Evolutionary conservation across 2,113 vertebrate species (phyloP).

Genomic region (Laticauda colubrina): DNA sequence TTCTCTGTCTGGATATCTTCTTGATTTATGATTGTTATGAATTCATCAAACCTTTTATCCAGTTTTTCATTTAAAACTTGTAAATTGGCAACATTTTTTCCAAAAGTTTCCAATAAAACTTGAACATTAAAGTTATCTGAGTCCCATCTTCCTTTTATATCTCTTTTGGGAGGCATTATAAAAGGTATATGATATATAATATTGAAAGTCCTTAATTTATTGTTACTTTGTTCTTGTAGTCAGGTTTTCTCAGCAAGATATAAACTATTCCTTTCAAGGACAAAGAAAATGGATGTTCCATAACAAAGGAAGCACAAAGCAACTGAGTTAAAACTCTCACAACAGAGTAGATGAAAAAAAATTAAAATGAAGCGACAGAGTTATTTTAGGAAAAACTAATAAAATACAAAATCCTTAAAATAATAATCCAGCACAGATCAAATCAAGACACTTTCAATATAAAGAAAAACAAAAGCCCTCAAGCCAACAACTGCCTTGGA

Average conservation of each 20-base stretch:
- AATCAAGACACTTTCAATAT: not conserved
- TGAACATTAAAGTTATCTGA: not conserved
- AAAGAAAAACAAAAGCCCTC: not conserved
- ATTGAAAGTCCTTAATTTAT: not conserved
- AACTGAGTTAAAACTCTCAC: not conserved
- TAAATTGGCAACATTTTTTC: not conserved
- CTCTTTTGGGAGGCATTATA: not conserved
- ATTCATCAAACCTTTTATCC: not conserved
- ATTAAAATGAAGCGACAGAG: not conserved
- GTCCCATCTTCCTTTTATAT: not conserved
- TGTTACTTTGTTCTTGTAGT: not conserved
- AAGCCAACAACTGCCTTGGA: not conserved
- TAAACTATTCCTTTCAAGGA: not conserved
- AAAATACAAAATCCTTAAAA: not conserved
- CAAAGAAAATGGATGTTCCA: not conserved
- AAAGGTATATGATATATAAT: not conserved
- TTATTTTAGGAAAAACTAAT: not conserved
- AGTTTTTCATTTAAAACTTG: not conserved
- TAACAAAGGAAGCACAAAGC: not conserved
- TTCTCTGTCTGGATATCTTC: not conserved
- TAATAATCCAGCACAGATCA: not conserved
- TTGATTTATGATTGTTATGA: not conserved
- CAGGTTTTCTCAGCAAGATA: not conserved
- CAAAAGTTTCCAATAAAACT: not conserved
- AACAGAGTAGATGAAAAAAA: not conserved